These are phyloP conservation scores for Falco cherrug DNA, from an alignment of 2,797 vertebrate genomes.

Conservation along the genomic window DNA sequence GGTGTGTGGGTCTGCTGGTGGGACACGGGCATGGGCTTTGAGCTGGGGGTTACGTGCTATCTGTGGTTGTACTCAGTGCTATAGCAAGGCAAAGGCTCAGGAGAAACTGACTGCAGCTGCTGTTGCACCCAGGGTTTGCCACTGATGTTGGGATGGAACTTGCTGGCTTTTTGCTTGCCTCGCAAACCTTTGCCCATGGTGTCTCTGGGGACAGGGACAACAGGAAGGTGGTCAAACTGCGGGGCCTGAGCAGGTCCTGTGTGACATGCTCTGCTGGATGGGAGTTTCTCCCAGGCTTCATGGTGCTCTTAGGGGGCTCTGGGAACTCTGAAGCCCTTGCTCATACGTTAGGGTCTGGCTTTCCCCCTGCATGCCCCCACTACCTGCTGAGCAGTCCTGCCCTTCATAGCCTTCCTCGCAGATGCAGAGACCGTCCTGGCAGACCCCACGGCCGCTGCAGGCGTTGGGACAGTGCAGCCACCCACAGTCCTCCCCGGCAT, in stretches of 20 bases:
- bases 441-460: slow-evolving; percentile 90
- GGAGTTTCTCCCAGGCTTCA: not conserved
- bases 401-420: slow-evolving; percentile 91
- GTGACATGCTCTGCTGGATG: not conserved
- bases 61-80: not conserved
- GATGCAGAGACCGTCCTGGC: slow-evolving; percentile 89
- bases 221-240: not conserved
- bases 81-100: not conserved
- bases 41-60: rapidly evolving
- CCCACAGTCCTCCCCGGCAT: slow-evolving; percentile 89
- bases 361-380: not conserved
- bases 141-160: not conserved
- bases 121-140: not conserved
- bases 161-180: not conserved
- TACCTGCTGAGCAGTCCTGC: slow-evolving; percentile 95
- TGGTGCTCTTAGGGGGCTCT: not conserved
- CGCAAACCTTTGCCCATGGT: not conserved
- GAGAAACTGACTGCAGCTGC: not conserved
- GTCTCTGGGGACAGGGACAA: not conserved
- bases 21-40: not conserved
- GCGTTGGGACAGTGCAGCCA: slow-evolving; percentile 87
- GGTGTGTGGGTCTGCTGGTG: not conserved
- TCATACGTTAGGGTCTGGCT: not conserved
- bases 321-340: not conserved
- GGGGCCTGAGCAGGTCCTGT: not conserved